Evolutionary conservation across 2,888 invertebrate genomes (phyloP), one percentile per base, ranked within the genome.

Genomic region (Dasysyrphus tricinctus): DNA sequence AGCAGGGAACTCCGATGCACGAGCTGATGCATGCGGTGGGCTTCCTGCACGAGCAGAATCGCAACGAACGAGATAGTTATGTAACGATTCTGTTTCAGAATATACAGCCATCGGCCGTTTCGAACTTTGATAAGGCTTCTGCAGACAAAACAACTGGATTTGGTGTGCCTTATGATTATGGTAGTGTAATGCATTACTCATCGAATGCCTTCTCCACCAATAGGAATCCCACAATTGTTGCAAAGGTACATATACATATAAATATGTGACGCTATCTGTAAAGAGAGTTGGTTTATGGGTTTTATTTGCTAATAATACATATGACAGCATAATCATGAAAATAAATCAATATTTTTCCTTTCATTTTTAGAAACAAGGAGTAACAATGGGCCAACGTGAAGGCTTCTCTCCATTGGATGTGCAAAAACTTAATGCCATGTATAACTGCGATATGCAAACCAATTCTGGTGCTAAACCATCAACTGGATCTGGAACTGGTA

Each of bases 141-240:
- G 90, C 92, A 12, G 92, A 93, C 9, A 93, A 92, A 39, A 94
- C 95, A 0, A 93, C 94, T 67, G 95, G 94, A n/a, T 96, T 94
- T 90, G 96, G 96, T 0, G 94, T 97, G 0, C 93, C 94, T 0
- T 97, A 97, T 90, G 97, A 97, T 91, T 97, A 96, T 91, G 94
- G 95, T 89, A 96, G 96, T 88, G 96, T 97, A 0, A 96, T 97
- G 96, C 97, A 97, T 90, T 97, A 97, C 91, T 96, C 96, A 0
- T 94, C 94, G 29, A 95, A 94, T 63, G 96, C 97, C 5, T 97
- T 97, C 92, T 96, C 96, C 3, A 94, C 90, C 78, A 97, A 97
- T 90, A 94, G 95, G 8, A 93, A 94, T 89, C 94, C 95, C 16
- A 97, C 97, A 0, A 96, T 97, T 70, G 93, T 95, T 44, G 93